Base-by-base conservation (phyloP, 2,888 invertebrate species). In the Sturmia bella region DNA sequence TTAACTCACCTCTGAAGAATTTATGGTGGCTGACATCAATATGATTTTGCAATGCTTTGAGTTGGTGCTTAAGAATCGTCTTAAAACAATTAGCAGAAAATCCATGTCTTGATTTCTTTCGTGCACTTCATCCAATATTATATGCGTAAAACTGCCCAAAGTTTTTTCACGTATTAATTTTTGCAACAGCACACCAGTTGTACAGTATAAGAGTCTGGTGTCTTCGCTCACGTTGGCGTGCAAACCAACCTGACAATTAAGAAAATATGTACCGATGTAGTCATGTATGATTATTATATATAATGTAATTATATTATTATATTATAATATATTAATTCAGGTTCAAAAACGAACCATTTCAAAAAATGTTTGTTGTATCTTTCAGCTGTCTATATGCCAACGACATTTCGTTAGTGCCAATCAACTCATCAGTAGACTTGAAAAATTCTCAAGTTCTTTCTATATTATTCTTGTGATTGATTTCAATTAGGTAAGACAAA, bases 11-110 rank as follows among this genome's bases (percentile, higher is more conserved):
- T 87, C 92, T 2, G 93, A 90, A 0, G 94, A 93, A 87, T 97
- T 94, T 86, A 98, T 95, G 1, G 99, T 98, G 0, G 99, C 99
- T 0, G 98, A 98, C 98, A 99, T 99, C 2, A 99, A 92, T 64
- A 99, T 93, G 0, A 96, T 92, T 91, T 95, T 95, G 0, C 94
- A 94, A 77, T 92, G 90, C 0, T 92, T 91, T 0, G 95, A 94
- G 87, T 94, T 94, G 0, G 94, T 91, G 13, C 86, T 91, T 32
- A 97, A 91, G 56, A 98, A 92, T 86, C 95, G 96, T 83, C 96
- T 94, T 0, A 98, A 94, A 11, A 99, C 91, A 12, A 98, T 92
- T 21, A 99, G 90, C 1, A 97, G 91, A 88, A 99, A 97, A 88
- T 99, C 99, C 93, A 97, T 96, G 27, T 98, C 96, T 88, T 96